These are phyloP conservation scores for Falco rusticolus DNA, from an alignment of 2,797 vertebrate species.

Conservation along the genomic window DNA sequence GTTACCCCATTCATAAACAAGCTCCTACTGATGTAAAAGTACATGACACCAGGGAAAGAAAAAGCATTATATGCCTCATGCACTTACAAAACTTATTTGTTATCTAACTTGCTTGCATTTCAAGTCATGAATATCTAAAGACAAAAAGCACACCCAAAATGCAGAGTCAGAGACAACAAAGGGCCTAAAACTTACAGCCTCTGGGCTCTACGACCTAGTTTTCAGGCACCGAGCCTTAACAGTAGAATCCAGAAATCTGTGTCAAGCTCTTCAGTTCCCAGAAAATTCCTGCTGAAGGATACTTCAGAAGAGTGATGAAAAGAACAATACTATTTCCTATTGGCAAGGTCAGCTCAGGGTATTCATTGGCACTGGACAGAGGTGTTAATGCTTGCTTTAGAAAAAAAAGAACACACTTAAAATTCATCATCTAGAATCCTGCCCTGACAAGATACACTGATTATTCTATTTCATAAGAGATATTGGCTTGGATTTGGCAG, in stretches of 20 bases:
- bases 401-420: neutral
- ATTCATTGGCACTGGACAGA: neutral
- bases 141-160: neutral
- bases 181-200: neutral
- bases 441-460: neutral
- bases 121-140: neutral
- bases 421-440: neutral
- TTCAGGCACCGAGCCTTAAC: neutral
- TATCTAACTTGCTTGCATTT: neutral
- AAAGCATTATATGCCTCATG: neutral
- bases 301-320: neutral
- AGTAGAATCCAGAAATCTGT: neutral
- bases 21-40: neutral
- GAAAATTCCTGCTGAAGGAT: neutral
- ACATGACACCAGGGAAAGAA: neutral
- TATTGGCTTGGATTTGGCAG: neutral
- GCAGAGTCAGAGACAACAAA: neutral
- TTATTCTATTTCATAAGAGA: neutral
- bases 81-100: neutral
- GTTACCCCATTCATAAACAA: neutral
- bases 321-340: neutral
- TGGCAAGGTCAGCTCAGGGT: neutral
- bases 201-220: neutral
- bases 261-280: neutral
- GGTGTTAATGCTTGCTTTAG: neutral